Conservation (phyloP, 2,113 vertebrate genomes). For the Grammomys dolichurus region DNA sequence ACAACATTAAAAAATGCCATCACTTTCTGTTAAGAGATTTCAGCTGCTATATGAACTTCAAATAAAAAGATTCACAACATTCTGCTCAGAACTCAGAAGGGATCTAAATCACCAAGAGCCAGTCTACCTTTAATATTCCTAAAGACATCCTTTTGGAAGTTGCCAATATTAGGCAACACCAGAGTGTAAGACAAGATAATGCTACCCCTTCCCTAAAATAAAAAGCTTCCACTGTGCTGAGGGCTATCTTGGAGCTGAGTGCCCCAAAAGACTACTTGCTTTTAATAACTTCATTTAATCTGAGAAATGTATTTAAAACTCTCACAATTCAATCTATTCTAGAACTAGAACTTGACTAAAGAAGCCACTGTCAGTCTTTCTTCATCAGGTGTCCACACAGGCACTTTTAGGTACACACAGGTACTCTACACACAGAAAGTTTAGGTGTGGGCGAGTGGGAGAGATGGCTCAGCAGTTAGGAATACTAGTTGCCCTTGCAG, state of each 20-base stretch:
- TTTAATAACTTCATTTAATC: conserved; percentile 39
- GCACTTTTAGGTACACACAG: no score
- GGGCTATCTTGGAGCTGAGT: conserved; percentile 43
- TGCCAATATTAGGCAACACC: not conserved
- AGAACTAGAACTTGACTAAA: conserved; percentile 40
- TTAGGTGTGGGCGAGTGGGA: not conserved
- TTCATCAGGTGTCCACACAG: not conserved
- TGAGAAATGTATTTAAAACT: conserved; percentile 56
- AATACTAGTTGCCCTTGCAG: not conserved
- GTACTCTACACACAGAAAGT: not conserved
- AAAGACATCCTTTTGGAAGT: not conserved
- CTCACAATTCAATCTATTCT: not conserved
- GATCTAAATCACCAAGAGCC: conserved; percentile 1
- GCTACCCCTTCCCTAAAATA: not conserved
- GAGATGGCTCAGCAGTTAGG: not conserved
- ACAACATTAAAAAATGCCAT: not conserved
- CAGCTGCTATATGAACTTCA: conserved; percentile 33
- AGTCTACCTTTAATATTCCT: conserved; percentile 38
- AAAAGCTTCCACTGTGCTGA: not conserved
- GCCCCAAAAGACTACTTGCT: not conserved
- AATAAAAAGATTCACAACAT: conserved; percentile 32
- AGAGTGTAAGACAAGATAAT: not conserved
- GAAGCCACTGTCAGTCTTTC: not conserved
- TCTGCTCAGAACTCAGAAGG: conserved; percentile 59
- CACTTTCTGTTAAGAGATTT: not conserved